phyloP scores from a whole-genome alignment of 2,113 vertebrate genomes.

The Arvicanthis niloticus region DNA sequence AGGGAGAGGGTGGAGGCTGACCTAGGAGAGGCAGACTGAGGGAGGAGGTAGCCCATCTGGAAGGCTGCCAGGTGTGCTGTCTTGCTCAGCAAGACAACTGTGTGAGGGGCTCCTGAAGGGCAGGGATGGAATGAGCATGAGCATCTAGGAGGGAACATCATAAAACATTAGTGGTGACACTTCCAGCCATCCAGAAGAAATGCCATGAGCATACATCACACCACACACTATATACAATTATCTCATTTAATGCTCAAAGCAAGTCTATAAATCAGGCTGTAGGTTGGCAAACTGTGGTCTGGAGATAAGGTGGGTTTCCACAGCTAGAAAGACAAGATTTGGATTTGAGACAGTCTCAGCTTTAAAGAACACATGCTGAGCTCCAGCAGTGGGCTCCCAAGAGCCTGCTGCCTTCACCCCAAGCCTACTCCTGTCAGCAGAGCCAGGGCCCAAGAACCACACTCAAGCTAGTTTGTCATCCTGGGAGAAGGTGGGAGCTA shows the following conservation, averaged over 20 bases:
- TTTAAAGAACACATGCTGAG: neutral
- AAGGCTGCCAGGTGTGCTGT: neutral
- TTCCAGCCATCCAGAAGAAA: neutral
- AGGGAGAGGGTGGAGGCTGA: rapidly evolving
- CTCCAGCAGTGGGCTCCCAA: neutral
- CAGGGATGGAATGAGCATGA: rapidly evolving
- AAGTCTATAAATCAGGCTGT: neutral
- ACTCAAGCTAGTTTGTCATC: neutral
- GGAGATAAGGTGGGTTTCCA: neutral
- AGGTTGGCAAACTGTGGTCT: neutral
- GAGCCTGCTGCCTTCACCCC: neutral
- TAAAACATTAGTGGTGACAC: neutral
- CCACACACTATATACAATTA: neutral
- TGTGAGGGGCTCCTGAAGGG: rapidly evolving
- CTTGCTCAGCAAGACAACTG: neutral
- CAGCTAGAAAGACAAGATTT: neutral
- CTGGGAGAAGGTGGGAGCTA: neutral
- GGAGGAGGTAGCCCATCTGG: neutral
- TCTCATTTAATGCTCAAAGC: neutral
- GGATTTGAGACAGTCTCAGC: neutral
- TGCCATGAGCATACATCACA: no score
- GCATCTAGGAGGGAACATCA: neutral
- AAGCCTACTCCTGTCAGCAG: rapidly evolving
- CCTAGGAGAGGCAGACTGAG: neutral
- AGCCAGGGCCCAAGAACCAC: neutral